Base-by-base conservation (phyloP, 1,140 invertebrate genomes). In the Ostrea denselamellosa region DNA sequence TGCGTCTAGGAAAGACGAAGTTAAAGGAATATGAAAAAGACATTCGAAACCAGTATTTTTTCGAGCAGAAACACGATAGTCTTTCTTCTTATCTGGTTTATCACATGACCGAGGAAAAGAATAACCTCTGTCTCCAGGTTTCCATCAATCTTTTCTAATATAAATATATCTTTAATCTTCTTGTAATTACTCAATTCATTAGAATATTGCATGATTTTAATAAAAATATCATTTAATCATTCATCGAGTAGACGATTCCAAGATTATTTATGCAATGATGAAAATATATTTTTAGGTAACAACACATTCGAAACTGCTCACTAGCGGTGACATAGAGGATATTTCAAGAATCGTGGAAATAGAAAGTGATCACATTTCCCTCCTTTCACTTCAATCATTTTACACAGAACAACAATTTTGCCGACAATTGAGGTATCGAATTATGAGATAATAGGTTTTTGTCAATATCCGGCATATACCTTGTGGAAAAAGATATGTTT, bases 11-110 rank as follows among this genome's bases (percentile, higher is more conserved):
- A 10, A 58, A 14, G 19, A 88, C 90, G 58, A 81, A 83, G 19
- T 71, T 92, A 22, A 56, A n/a, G 10, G 51, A 22, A 28, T 28
- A 82, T 14, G 88, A 89, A 34, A 58, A 58, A 28, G 25, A 88
- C 14, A n/a, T 93, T 4, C 34, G 53, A 12, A 25, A 89, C 19
- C 71, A 89, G 1, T 94, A 94, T 86, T 91, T 90, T 62, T 51
- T 86, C n/a, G 68, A 92, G 25, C 93, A 94, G 87, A 87, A 91
- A 56, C 94, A 94, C 88, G 88, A 89, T 25, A 87, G 90, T 86
- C 83, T 93, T n/a, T 54, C 84, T 28, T 86, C 90, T 4, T 93
- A 93, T 89, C 83, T 94, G 17, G 44, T 89, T 44, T 44, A 82
- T 19, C 87, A 88, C 65, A n/a, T 90, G 17, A 84, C 71, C 2